These are phyloP conservation scores for Megaceryle alcyon DNA, from an alignment of 2,797 vertebrate genomes.

Conservation along the genomic window DNA sequence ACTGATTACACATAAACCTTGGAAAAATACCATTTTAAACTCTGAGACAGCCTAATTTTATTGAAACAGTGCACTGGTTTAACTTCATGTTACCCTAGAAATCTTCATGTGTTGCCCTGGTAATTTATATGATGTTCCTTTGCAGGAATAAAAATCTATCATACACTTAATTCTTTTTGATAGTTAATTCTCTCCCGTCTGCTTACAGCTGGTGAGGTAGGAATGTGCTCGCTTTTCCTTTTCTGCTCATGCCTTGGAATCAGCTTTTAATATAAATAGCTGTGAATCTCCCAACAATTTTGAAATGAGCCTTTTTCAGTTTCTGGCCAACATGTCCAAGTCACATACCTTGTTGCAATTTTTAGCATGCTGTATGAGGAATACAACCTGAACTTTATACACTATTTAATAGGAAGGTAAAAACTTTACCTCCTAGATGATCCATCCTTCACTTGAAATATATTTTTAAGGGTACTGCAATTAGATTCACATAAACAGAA, in stretches of 20 bases:
- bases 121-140: conserved; percentile 44
- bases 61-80: neutral
- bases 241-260: conserved; percentile 41
- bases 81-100: conserved; percentile 27
- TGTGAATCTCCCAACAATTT: neutral
- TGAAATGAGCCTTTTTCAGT: neutral
- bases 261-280: conserved; percentile 23
- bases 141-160: conserved; percentile 39
- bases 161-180: conserved; percentile 29
- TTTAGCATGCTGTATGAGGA: neutral
- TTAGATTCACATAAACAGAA: neutral
- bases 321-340: neutral
- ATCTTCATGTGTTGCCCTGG: neutral
- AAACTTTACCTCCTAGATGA: neutral
- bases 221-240: conserved; percentile 12
- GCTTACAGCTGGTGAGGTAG: conserved; percentile 28
- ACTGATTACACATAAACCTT: conserved; percentile 17
- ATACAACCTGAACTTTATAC: neutral
- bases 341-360: neutral
- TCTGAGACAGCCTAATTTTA: conserved; percentile 3
- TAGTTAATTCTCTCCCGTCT: conserved; percentile 57
- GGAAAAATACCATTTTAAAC: conserved; percentile 11
- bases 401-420: neutral
- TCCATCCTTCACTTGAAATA: neutral
- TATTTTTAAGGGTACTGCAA: neutral